Evolutionary conservation across 2,797 vertebrate species (phyloP).

Genomic region (Tapirus indicus): DNA sequence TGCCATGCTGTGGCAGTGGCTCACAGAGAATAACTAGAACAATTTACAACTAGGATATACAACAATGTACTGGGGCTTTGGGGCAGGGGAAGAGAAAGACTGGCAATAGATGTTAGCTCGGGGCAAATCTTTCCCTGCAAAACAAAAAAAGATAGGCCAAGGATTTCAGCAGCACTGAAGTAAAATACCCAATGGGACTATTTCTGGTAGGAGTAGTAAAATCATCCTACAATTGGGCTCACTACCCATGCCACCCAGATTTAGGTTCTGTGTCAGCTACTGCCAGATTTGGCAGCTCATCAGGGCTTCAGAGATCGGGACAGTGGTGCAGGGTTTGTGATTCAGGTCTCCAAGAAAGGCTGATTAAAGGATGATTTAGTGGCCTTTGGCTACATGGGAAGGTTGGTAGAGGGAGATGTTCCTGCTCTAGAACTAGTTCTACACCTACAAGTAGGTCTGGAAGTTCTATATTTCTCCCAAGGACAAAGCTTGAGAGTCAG

Average conservation of each 20-base stretch:
- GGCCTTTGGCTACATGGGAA: background rate
- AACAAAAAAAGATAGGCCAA: background rate
- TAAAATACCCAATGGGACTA: background rate
- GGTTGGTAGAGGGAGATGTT: background rate
- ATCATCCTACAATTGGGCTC: background rate
- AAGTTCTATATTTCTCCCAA: background rate
- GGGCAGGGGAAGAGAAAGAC: too few species aligned
- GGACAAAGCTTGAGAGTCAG: background rate
- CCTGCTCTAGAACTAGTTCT: background rate
- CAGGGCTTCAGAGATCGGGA: background rate
- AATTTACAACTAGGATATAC: too few species aligned
- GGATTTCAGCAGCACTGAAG: background rate
- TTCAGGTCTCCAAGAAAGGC: background rate
- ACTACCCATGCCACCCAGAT: background rate
- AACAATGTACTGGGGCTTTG: too few species aligned
- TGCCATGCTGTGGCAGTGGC: too few species aligned
- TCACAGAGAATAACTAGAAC: too few species aligned
- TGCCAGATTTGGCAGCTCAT: background rate
- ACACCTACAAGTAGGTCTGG: background rate
- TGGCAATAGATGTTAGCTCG: too few species aligned
- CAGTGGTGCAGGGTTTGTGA: background rate
- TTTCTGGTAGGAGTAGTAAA: background rate
- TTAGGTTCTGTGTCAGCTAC: background rate
- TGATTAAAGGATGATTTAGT: background rate
- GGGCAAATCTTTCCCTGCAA: too few species aligned